Percentiles rank a stretch among this genome's conserved stretches.
phyloP scores from a whole-genome alignment of 2,888 invertebrate species.

The Agonopterix arenella region DNA sequence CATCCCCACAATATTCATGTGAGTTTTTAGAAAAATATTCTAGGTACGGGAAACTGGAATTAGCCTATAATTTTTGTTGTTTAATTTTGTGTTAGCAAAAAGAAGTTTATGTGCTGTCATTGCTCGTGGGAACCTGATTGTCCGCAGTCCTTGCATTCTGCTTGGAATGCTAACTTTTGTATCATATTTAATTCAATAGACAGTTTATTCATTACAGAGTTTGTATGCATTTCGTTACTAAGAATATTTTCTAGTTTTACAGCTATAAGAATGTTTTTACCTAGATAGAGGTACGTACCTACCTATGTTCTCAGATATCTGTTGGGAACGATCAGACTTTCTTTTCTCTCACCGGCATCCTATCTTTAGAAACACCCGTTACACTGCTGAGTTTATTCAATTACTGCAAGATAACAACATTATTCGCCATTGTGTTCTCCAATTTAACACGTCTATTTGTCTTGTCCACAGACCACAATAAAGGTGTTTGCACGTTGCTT shows the following conservation, averaged over 20 bases:
- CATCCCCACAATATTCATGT: conserved; percentile 69
- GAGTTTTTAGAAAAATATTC: conserved; percentile 25
- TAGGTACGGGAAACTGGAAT: not conserved
- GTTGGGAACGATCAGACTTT: too few relatives aligned
- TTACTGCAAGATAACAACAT: not conserved
- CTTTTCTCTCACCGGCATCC: too few relatives aligned
- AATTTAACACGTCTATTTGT: not conserved
- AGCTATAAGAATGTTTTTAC: too few relatives aligned
- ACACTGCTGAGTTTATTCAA: too few relatives aligned
- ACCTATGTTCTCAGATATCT: too few relatives aligned
- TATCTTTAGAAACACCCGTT: too few relatives aligned
- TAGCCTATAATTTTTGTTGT: not conserved
- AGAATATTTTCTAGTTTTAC: too few relatives aligned
- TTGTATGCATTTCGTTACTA: too few relatives aligned
- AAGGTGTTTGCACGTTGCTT: conserved; percentile 94
- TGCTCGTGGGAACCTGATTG: conserved; percentile 53
- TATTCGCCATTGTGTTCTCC: not conserved
- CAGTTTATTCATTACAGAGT: too few relatives aligned
- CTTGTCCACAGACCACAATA: conserved; percentile 85
- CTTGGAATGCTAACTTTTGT: too few relatives aligned
- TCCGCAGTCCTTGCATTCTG: conserved; percentile 61
- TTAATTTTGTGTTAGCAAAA: not conserved
- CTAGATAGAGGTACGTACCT: too few relatives aligned
- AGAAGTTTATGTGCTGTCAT: conserved; percentile 6
- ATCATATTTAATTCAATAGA: too few relatives aligned